These are phyloP conservation scores for Latrodectus hesperus DNA, from an alignment of 2,888 invertebrate species.

Conservation along the genomic window DNA sequence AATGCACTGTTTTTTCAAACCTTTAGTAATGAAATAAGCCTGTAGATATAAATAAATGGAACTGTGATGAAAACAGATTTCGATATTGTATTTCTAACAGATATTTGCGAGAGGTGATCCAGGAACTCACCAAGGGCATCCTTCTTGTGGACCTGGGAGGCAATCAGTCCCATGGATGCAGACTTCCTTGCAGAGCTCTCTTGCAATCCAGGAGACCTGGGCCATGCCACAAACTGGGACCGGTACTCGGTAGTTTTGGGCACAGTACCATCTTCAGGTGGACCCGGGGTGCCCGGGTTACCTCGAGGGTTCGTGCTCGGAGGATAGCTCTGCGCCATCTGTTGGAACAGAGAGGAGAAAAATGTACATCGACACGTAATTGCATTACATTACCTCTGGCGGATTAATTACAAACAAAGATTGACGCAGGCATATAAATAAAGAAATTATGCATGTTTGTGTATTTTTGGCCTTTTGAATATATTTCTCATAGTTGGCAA, in stretches of 20 bases:
- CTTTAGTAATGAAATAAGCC: no score
- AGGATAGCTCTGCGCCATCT: constrained; percentile 58
- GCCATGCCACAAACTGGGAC: constrained; percentile 68
- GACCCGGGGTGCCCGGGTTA: constrained; percentile 41
- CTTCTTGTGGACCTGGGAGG: constrained; percentile 73
- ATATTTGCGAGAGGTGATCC: no score
- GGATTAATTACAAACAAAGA: no score
- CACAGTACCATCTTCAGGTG: constrained; percentile 15
- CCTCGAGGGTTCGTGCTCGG: constrained; percentile 43
- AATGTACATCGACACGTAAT: no score
- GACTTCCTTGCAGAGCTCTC: constrained; percentile 63
- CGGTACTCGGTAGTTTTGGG: constrained; percentile 69
- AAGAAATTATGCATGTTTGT: no score
- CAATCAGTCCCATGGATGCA: constrained; percentile 78
- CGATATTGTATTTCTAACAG: neutral
- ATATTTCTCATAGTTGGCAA: no score
- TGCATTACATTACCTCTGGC: no score
- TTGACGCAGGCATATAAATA: no score
- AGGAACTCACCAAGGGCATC: constrained; percentile 36
- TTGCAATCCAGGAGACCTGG: constrained; percentile 45
- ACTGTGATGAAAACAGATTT: neutral
- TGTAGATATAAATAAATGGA: no score
- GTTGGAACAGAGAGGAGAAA: constrained; percentile 3
- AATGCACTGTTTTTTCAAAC: no score
- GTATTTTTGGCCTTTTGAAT: no score